Evolutionary conservation across 1,140 invertebrate species (phyloP).

Genomic region (Hylyphantes graminicola): DNA sequence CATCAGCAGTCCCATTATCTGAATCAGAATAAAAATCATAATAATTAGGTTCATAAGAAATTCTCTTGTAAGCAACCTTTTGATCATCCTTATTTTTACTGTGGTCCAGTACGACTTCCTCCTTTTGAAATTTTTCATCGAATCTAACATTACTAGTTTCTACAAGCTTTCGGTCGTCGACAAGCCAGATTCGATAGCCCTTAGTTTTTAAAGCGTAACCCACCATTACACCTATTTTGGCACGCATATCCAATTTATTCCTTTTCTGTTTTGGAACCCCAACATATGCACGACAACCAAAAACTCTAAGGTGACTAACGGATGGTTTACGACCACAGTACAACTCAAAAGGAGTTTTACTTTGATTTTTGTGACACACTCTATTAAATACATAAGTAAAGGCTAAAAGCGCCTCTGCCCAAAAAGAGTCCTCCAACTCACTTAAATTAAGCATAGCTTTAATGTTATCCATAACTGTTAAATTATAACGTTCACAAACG

Average conservation of each 20-base stretch:
- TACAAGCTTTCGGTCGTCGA: background rate
- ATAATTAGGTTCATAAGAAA: too few species aligned
- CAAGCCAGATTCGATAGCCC: slow-evolving; percentile 6
- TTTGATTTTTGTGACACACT: slow-evolving; percentile 12
- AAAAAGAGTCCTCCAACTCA: background rate
- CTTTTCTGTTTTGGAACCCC: slow-evolving; percentile 4
- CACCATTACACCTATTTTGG: background rate
- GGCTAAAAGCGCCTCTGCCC: background rate
- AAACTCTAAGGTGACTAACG: slow-evolving; percentile 10
- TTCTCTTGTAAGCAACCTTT: too few species aligned
- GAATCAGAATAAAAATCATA: too few species aligned
- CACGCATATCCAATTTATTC: background rate
- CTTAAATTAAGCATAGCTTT: too few species aligned
- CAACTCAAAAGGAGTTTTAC: background rate
- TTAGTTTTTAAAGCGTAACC: slow-evolving; percentile 1
- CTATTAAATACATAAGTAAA: background rate
- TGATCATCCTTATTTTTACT: background rate
- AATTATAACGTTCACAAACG: too few species aligned
- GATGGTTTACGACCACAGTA: background rate
- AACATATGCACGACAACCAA: slow-evolving; percentile 18
- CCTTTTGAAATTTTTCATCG: background rate
- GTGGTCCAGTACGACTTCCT: too few species aligned
- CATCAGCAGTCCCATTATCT: background rate
- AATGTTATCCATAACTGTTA: too few species aligned
- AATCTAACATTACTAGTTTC: slow-evolving; percentile 6